Evolutionary conservation across 2,113 vertebrate genomes (phyloP).

Genomic region (Delphinus delphis): DNA sequence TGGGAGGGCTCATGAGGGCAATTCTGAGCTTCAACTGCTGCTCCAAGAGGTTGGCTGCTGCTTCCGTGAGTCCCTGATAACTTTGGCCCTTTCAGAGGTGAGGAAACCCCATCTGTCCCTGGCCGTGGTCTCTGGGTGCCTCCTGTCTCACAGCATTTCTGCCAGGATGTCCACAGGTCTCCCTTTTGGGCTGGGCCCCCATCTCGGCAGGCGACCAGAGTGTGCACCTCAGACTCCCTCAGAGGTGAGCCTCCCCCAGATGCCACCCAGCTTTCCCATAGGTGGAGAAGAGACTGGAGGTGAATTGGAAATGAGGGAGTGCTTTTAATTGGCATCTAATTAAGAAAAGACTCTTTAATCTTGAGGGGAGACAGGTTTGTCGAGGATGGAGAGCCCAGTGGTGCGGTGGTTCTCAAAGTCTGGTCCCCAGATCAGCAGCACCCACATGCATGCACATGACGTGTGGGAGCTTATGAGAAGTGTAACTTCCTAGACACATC

Average conservation of each 20-base stretch:
- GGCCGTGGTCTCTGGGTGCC: fast-evolving
- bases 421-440: not conserved
- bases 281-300: not conserved
- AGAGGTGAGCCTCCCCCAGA: not conserved
- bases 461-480: not conserved
- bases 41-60: not conserved
- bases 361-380: not conserved
- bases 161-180: too few species aligned
- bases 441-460: too few species aligned
- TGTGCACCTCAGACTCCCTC: fast-evolving
- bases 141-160: not conserved
- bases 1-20: too few species aligned
- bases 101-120: not conserved
- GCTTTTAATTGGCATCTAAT: not conserved
- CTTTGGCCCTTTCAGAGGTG: not conserved
- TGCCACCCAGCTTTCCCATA: not conserved
- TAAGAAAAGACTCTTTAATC: not conserved
- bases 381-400: fast-evolving
- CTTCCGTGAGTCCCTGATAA: fast-evolving
- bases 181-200: not conserved
- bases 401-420: not conserved
- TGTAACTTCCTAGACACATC: fast-evolving
- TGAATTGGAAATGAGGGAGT: not conserved
- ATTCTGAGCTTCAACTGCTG: fast-evolving
- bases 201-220: fast-evolving